Evolutionary conservation across 2,113 vertebrate genomes (phyloP), one percentile per base, ranked within the genome.

Genomic region (Corythornis vintsioides): DNA sequence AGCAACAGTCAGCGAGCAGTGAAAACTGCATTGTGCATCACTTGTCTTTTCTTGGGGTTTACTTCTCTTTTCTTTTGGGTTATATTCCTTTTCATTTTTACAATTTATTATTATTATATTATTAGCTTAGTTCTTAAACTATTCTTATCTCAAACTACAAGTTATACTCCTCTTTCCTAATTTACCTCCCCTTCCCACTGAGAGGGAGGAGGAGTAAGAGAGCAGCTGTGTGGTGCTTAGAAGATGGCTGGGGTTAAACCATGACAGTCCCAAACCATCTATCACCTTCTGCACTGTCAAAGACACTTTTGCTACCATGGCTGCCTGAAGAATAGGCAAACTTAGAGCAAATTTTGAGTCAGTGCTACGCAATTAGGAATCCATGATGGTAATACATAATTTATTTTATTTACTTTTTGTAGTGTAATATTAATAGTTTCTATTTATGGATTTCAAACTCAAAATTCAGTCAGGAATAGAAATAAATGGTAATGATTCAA

Each of bases 251-350:
- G 28, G 35, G 35, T 63, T 63, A 63, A 61, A 63, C 25, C 35
- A 61, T 11, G 18, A 38, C 25, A 63, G 25, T 50, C 29, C 29
- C 6, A 13, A 67, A 20, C 3, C 5, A 53, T 42, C 26, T 50
- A 10, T 29, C 24, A 67, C 8, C 6, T 57, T 71, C 71, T 72
- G 14, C 52, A 25, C 19, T 60, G 28, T 43, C 24, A 82, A 82
- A 67, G 12, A 33, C 4, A 28, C 3, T 75, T 63, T 47, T 19
- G 2, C 4, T 57, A 31, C 8, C 7, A 25, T 0, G 1, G 12
- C 10, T 85, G 19, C 24, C 45, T 80, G 59, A 76, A 64, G 8
- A 82, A 45, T 3, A 78, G 13, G 10, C 2, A 67, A 73, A 19
- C 12, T 33, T 65, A 20, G 22, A 73, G 43, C 3, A 64, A 85